phyloP scores from a whole-genome alignment of 2,113 vertebrate genomes.

The Ciconia maguari region DNA sequence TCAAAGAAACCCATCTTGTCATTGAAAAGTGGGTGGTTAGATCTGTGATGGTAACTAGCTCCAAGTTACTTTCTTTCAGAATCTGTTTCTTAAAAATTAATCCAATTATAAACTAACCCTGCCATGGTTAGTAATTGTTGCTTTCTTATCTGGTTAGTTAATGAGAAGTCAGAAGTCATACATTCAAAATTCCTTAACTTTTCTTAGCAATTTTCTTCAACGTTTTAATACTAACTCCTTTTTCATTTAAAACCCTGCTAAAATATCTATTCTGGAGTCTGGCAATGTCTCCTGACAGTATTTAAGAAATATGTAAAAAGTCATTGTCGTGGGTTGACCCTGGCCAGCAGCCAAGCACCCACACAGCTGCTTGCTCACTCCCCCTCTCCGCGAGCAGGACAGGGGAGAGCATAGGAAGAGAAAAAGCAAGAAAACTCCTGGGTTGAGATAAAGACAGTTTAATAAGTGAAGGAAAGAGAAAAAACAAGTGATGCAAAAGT shows the following conservation, averaged over 20 bases:
- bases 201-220: not conserved
- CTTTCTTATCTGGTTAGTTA: not conserved
- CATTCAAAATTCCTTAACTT: not conserved
- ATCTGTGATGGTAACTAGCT: not conserved
- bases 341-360: not conserved
- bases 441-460: not conserved
- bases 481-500: not conserved
- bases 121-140: not conserved
- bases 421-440: not conserved
- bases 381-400: not conserved
- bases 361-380: not conserved
- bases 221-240: not conserved
- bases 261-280: not conserved
- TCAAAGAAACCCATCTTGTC: not conserved
- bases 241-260: not conserved
- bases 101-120: not conserved
- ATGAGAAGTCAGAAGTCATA: not conserved
- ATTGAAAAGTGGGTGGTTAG: not conserved
- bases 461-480: not conserved
- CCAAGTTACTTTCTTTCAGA: not conserved
- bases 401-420: not conserved
- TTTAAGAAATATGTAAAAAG: not conserved
- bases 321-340: not conserved
- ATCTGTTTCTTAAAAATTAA: not conserved
- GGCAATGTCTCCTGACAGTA: not conserved